Conservation (phyloP, 2,113 vertebrate species). For the Jacana jacana region DNA sequence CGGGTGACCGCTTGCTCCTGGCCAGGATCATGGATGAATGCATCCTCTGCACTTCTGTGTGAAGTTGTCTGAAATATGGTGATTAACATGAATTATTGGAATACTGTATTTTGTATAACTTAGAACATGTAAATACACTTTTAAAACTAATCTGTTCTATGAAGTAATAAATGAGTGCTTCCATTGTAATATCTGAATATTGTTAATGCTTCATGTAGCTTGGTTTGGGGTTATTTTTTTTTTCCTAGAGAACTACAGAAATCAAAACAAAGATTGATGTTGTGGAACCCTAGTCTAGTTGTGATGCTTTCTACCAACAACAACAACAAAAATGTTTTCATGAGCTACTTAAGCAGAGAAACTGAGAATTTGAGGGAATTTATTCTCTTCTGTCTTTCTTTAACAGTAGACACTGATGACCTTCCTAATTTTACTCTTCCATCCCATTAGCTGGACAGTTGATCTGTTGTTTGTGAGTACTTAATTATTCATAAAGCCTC, state of each 20-base stretch:
- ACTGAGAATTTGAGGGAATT: slow-evolving; percentile 31
- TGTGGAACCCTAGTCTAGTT: slow-evolving; percentile 64
- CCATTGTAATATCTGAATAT: slow-evolving; percentile 67
- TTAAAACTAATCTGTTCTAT: slow-evolving; percentile 67
- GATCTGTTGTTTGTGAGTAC: neutral
- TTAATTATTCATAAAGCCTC: neutral
- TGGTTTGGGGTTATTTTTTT: slow-evolving; percentile 52
- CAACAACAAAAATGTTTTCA: neutral
- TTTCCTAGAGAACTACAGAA: slow-evolving; percentile 52
- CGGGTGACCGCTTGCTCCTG: neutral
- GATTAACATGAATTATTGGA: slow-evolving; percentile 63
- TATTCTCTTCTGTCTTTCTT: slow-evolving; percentile 31
- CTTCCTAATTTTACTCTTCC: neutral
- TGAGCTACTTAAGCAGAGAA: slow-evolving; percentile 54
- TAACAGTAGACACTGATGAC: neutral
- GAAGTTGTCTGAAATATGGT: slow-evolving; percentile 58
- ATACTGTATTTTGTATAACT: slow-evolving; percentile 72
- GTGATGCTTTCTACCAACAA: slow-evolving; percentile 58
- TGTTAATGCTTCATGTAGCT: slow-evolving; percentile 68
- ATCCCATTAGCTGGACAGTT: neutral
- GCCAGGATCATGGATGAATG: neutral
- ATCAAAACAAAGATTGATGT: slow-evolving; percentile 64
- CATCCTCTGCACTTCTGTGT: slow-evolving; percentile 50
- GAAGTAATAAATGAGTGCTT: slow-evolving; percentile 72
- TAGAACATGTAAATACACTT: slow-evolving; percentile 71